A percentile compares a stretch with the other conserved stretches of the same genome.
phyloP scores from a whole-genome alignment of 2,113 vertebrate genomes.

The Myodes glareolus region DNA sequence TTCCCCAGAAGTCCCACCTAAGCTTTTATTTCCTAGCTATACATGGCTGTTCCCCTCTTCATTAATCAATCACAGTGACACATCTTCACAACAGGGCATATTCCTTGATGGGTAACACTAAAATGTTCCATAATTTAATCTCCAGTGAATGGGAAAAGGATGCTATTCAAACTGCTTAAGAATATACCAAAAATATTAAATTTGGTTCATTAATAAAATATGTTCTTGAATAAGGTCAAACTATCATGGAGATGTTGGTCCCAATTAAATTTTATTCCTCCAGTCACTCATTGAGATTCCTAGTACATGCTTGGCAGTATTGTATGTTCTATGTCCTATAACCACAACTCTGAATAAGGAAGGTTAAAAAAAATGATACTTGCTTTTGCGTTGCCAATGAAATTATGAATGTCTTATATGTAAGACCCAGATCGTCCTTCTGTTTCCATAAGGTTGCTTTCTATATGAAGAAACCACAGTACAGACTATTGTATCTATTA shows the following conservation, averaged over 20 bases:
- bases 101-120: neutral
- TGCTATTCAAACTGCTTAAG: neutral
- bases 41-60: neutral
- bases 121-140: neutral
- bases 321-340: neutral
- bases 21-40: neutral
- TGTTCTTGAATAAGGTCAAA: neutral
- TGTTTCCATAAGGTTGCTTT: neutral
- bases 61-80: neutral
- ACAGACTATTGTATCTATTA: neutral
- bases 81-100: neutral
- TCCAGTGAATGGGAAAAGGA: neutral
- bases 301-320: neutral
- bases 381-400: neutral
- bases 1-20: neutral
- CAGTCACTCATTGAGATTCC: neutral
- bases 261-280: neutral
- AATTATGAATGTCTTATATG: neutral
- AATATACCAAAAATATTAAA: neutral
- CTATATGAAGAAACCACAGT: neutral
- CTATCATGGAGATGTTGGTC: neutral
- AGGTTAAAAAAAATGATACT: neutral
- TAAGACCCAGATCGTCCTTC: neutral
- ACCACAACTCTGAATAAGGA: neutral
- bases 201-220: constrained; percentile 1